Evolutionary conservation across 2,113 vertebrate genomes (phyloP).

Genomic region (Heloderma charlesbogerti): DNA sequence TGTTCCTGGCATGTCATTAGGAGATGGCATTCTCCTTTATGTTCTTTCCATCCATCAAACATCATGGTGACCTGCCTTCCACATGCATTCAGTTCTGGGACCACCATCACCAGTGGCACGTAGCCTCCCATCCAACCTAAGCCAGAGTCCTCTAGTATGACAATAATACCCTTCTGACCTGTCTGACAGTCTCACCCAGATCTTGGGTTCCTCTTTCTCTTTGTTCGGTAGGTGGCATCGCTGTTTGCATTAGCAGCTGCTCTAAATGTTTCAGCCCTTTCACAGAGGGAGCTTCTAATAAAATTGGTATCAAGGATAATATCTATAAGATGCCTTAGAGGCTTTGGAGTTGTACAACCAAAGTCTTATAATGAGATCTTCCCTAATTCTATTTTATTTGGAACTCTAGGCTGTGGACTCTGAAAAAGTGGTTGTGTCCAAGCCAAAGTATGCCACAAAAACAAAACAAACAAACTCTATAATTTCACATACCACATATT

Average conservation of each 20-base stretch:
- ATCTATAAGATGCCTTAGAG: not conserved
- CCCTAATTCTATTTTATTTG: not conserved
- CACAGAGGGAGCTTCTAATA: too few species aligned
- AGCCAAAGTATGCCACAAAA: not conserved
- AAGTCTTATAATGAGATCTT: not conserved
- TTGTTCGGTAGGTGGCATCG: not conserved
- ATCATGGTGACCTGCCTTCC: not conserved
- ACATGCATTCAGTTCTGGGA: not conserved
- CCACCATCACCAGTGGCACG: not conserved
- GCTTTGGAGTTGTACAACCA: not conserved
- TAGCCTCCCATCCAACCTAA: not conserved
- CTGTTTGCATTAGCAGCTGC: not conserved
- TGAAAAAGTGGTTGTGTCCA: not conserved
- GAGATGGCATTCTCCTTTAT: conserved; percentile 8
- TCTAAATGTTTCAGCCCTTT: not conserved
- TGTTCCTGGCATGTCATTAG: not conserved
- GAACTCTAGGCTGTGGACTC: not conserved
- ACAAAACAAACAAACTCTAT: not conserved
- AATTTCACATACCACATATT: not conserved
- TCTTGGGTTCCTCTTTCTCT: not conserved
- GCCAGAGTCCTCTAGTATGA: not conserved
- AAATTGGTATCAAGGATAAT: not conserved
- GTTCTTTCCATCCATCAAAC: not conserved
- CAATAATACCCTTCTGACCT: not conserved
- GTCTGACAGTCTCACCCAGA: not conserved